Evolutionary conservation across 1,140 invertebrate species (phyloP).

Genomic region (Eriocheir sinensis): DNA sequence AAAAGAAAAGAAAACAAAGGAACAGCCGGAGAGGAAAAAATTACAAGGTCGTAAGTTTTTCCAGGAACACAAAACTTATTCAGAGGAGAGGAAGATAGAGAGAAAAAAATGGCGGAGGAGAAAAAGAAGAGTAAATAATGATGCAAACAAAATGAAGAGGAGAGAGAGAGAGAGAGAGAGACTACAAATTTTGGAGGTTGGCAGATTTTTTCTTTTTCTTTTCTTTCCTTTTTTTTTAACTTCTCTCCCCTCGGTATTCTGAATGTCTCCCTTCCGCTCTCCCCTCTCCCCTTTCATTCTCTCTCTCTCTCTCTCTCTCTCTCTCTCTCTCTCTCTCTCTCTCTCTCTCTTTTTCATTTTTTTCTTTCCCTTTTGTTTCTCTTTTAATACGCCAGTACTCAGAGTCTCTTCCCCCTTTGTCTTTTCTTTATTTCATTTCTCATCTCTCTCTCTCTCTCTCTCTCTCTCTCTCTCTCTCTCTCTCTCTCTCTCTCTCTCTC

Average conservation of each 20-base stretch:
- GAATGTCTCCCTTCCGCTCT: not conserved
- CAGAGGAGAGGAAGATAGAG: not conserved
- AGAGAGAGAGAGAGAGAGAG: too few relatives aligned
- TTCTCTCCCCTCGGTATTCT: not conserved
- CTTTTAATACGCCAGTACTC: not conserved
- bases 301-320: constrained; percentile 22
- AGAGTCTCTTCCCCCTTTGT: not conserved
- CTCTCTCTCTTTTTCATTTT: not conserved
- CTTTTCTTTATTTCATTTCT: not conserved
- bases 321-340: not conserved
- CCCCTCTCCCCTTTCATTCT: constrained; percentile 9
- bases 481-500: constrained; percentile 11
- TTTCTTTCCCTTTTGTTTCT: not conserved
- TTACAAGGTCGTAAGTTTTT: not conserved
- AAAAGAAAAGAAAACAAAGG: not conserved
- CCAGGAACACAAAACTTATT: not conserved
- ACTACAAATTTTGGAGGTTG: not conserved
- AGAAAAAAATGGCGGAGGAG: too few relatives aligned
- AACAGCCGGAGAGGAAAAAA: too few relatives aligned
- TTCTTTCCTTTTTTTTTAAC: too few relatives aligned
- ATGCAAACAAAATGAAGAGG: constrained; percentile 10
- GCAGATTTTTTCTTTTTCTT: too few relatives aligned
- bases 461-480: constrained; percentile 34
- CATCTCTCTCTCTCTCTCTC: not conserved
- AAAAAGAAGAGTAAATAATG: not conserved